Evolutionary conservation across 2,113 vertebrate genomes (phyloP).

Genomic region (Bettongia penicillata): DNA sequence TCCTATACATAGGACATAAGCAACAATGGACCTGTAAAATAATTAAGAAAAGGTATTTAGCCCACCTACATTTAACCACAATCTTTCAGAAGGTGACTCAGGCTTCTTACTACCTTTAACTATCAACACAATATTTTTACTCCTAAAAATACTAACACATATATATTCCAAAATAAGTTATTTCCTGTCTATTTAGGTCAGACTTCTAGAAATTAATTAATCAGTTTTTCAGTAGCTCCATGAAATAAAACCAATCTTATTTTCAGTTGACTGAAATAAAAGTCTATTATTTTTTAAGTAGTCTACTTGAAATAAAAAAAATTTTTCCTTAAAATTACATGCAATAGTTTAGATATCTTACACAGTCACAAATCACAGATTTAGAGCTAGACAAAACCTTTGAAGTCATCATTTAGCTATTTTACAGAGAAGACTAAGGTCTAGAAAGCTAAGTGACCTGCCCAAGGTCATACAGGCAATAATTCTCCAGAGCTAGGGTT

Average conservation of each 20-base stretch:
- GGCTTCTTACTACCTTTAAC: neutral
- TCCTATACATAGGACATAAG: neutral
- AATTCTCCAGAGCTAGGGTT: neutral
- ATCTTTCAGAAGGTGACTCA: neutral
- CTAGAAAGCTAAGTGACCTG: neutral
- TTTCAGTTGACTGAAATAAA: neutral
- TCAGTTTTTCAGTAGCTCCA: neutral
- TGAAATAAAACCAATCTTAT: neutral
- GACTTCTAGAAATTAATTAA: neutral
- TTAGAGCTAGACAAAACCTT: neutral
- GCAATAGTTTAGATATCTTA: neutral
- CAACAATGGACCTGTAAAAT: neutral
- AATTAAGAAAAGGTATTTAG: neutral
- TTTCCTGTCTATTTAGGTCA: neutral
- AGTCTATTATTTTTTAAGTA: neutral
- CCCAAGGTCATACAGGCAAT: neutral
- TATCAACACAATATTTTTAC: neutral
- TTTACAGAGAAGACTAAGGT: neutral
- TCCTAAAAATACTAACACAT: neutral
- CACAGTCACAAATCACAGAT: neutral
- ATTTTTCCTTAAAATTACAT: neutral
- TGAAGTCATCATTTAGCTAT: neutral
- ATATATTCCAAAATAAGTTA: neutral
- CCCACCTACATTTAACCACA: neutral
- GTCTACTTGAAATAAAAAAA: neutral